phyloP scores from a whole-genome alignment of 2,113 vertebrate genomes.

The Mungos mungo region DNA sequence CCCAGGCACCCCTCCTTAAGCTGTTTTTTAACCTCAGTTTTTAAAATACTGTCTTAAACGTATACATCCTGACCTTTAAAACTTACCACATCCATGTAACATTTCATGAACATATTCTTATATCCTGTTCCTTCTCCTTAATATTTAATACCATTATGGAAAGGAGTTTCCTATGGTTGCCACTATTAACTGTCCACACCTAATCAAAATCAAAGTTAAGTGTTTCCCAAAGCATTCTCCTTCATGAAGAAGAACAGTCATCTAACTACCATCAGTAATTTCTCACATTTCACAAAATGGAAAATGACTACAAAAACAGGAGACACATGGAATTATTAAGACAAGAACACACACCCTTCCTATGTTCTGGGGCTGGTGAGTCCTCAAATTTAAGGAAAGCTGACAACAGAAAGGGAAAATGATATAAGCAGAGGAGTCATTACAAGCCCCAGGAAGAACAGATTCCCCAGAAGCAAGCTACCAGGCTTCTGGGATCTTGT shows the following conservation, averaged over 20 bases:
- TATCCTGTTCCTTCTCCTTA: background rate
- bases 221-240: background rate
- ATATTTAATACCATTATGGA: background rate
- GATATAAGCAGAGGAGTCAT: background rate
- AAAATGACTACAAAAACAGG: background rate
- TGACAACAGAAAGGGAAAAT: background rate
- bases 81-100: background rate
- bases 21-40: background rate
- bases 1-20: too few relatives aligned
- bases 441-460: background rate
- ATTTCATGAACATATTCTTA: background rate
- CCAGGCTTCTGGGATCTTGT: background rate
- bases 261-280: background rate
- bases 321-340: background rate
- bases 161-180: background rate
- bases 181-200: background rate
- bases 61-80: background rate
- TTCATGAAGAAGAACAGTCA: background rate
- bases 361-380: background rate
- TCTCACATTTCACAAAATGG: background rate
- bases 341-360: background rate
- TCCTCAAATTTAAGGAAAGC: background rate
- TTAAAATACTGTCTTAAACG: background rate
- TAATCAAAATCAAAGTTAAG: background rate
- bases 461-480: background rate